Percentiles rank a stretch among this genome's conserved stretches.
phyloP scores from a whole-genome alignment of 92 coral and sea anemone genomes.

The Parazoanthus swiftii region DNA sequence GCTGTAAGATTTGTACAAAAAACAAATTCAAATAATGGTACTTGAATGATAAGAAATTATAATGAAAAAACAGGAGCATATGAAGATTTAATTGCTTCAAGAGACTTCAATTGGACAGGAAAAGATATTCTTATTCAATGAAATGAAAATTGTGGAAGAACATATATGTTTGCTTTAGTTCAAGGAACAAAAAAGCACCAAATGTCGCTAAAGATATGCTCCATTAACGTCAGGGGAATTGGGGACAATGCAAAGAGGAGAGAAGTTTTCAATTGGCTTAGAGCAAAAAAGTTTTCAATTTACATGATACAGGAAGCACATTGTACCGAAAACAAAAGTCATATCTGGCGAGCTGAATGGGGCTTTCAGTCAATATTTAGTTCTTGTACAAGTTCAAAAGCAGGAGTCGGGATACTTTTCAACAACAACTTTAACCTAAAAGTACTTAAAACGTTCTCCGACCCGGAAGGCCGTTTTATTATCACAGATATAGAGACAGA shows the following conservation, averaged over 20 bases:
- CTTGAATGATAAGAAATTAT: no score
- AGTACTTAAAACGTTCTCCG: background rate
- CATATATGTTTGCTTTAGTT: no score
- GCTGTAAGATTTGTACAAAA: no score
- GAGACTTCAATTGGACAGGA: no score
- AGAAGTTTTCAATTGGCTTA: conserved; percentile 39
- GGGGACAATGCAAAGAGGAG: conserved; percentile 45
- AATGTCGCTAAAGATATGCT: conserved; percentile 43
- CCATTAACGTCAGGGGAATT: conserved; percentile 43
- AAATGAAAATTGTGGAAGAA: no score
- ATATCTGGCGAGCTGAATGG: conserved; percentile 47
- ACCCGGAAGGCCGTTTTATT: conserved; percentile 47
- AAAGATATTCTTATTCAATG: no score
- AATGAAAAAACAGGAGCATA: no score
- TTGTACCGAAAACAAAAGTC: conserved; percentile 32
- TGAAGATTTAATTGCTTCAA: no score
- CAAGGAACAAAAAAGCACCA: no score
- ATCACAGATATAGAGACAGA: conserved; percentile 42
- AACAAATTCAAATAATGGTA: no score
- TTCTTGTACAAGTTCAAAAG: conserved; percentile 41
- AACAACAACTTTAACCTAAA: conserved; percentile 46
- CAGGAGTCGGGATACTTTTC: conserved; percentile 46
- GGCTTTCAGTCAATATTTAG: conserved; percentile 46
- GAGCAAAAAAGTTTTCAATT: conserved; percentile 27
- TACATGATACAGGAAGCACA: conserved; percentile 44